Base-by-base conservation (phyloP, 1,140 invertebrate genomes). In the Brachystomella parvula region DNA sequence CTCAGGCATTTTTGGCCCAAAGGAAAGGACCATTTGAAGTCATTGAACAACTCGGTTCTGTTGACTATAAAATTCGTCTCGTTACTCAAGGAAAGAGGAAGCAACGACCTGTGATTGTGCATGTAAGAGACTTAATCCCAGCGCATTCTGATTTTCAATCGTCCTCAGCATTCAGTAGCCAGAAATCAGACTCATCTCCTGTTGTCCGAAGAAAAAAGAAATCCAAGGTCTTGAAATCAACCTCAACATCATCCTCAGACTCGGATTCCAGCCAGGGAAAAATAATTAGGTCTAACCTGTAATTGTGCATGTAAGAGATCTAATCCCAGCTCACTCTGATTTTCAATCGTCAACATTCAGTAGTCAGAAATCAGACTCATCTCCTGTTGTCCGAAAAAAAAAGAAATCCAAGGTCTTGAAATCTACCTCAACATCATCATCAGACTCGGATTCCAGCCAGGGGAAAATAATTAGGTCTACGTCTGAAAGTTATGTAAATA, bases 31-130 rank as follows among this genome's bases (percentile, higher is more conserved):
- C 49, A 12, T 44, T 44, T 44, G 9, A 12, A 44, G n/a, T 44
- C 9, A 44, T n/a, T 12, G n/a, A 44, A 44, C 9, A 44, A n/a
- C 9, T 44, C n/a, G 9, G 9, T 9, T 44, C 39, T 44, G 39
- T 44, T 44, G n/a, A 44, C 39, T 44, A 12, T 44, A n/a, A 44
- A n/a, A 44, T 44, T 12, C 9, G n/a, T 9, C n/a, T 44, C 9
- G n/a, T 44, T 44, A n/a, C n/a, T n/a, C n/a, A 44, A 44, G 39
- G 39, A n/a, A 44, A 44, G n/a, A 44, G 39, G 39, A 44, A 44
- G n/a, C 9, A 44, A n/a, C 39, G 9, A 44, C n/a, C n/a, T 44
- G 39, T n/a, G n/a, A n/a, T 44, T 44, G 39, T 44, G 39, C 39
- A 44, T 44, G 39, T 44, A 9, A 44, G 39, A n/a, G 39, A 44